These are phyloP conservation scores for Lochmaea capreae DNA, from an alignment of 2,888 invertebrate genomes.

Conservation along the genomic window DNA sequence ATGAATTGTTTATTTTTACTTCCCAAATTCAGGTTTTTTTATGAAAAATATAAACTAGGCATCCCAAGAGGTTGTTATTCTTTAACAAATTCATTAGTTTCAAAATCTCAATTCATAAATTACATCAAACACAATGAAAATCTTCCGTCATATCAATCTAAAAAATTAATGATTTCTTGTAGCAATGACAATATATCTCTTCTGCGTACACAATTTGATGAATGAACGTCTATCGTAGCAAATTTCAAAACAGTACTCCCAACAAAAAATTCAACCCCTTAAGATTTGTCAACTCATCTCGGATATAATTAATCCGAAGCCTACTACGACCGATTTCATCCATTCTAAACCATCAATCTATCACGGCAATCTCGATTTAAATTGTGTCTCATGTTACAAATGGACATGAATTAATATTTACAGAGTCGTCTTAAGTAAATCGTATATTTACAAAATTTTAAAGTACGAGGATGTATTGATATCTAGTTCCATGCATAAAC, in stretches of 20 bases:
- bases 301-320: constrained; percentile 49
- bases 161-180: constrained; percentile 36
- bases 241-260: constrained; percentile 42
- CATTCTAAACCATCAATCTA: constrained; percentile 54
- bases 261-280: constrained; percentile 45
- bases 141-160: constrained; percentile 20
- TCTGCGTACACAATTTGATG: constrained; percentile 37
- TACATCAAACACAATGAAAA: constrained; percentile 10
- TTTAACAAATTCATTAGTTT: not conserved
- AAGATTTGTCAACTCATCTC: constrained; percentile 55
- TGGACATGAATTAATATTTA: constrained; percentile 48
- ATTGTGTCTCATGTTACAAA: constrained; percentile 47
- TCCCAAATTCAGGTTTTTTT: no score
- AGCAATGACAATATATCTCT: constrained; percentile 32
- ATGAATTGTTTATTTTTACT: no score
- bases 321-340: constrained; percentile 50
- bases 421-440: not conserved
- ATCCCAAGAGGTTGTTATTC: not conserved
- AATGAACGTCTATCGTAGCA: constrained; percentile 39
- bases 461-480: no score
- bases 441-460: no score
- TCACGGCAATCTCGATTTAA: constrained; percentile 44
- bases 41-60: no score
- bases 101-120: constrained; percentile 23
- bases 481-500: no score